Percentiles rank a stretch among this genome's conserved stretches.
These are phyloP conservation scores for Notarius lentiginosus DNA, from an alignment of 2,113 vertebrate species.

Conservation along the genomic window DNA sequence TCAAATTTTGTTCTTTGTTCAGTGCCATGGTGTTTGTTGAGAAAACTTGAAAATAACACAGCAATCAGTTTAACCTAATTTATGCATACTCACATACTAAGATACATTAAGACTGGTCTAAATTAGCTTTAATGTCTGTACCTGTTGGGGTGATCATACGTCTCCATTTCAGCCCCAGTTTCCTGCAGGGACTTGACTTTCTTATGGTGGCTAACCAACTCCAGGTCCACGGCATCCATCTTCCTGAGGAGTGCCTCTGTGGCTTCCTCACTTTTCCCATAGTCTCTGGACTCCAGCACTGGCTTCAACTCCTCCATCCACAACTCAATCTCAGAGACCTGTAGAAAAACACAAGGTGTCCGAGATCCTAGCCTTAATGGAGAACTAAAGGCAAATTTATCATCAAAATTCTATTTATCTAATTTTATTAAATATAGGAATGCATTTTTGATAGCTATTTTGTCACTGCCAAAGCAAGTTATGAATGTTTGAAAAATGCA, in stretches of 20 bases:
- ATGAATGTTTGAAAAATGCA: too few species aligned
- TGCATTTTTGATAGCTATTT: too few species aligned
- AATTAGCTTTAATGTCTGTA: constrained; percentile 48
- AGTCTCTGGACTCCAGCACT: constrained; percentile 72
- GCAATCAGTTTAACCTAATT: neutral
- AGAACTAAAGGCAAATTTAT: too few species aligned
- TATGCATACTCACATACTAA: neutral
- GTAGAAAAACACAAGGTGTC: neutral
- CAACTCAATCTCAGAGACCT: constrained; percentile 82
- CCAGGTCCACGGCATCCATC: constrained; percentile 78
- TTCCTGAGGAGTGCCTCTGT: constrained; percentile 74
- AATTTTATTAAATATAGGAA: too few species aligned
- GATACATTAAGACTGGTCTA: neutral
- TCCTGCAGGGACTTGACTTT: constrained; percentile 71
- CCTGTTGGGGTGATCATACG: constrained; percentile 76
- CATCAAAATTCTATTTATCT: too few species aligned
- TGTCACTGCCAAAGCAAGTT: too few species aligned
- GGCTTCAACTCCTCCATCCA: constrained; percentile 77
- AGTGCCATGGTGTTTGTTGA: neutral
- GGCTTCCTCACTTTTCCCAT: constrained; percentile 79
- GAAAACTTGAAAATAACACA: neutral
- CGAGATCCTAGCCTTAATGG: neutral
- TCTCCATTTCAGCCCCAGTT: constrained; percentile 69
- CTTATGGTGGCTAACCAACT: constrained; percentile 74
- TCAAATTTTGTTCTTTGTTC: neutral